Base-by-base conservation (phyloP, 2,888 invertebrate species). In the Lomographa bimaculata region DNA sequence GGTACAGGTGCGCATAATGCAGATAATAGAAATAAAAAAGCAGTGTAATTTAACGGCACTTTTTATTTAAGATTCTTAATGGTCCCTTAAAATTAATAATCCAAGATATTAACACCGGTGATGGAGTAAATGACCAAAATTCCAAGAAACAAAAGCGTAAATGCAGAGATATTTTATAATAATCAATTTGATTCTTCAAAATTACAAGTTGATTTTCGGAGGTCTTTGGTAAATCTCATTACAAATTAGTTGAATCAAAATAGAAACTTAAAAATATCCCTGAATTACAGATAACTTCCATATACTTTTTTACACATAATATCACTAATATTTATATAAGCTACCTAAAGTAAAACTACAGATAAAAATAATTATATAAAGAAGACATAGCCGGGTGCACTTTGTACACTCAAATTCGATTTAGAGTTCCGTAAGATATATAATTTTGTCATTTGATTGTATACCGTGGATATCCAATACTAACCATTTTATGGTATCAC, bases 241-340 rank as follows among this genome's bases (percentile, higher is more conserved):
- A 49, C 36, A 47, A 52, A 48, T 41, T 35, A 39, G 40, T 39
- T 39, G 51, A 47, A 39, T 42, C 47, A 44, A 18, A 52, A 46
- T 50, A 37, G 24, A 41, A 47, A 49, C 47, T 49, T 36, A 46
- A 46, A 51, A 50, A 49, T 50, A 52, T 53, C 43, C 53, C 61
- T 50, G 45, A 54, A 56, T 47, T 47, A 50, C 51, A 35, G 39
- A 50, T 60, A 66, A 64, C 53, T 61, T 60, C 61, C 62, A 70
- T 40, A 39, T 17, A 3, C 25, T 20, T 18, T 64, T 75, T 70
- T 77, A 79, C 66, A 76, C 64, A 64, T 81, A 82, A 80, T 82
- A 82, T 81, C 82, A 80, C 79, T 73, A 71, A 71, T 67, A 68
- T 70, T 63, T 60, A 60, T 65, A 64, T 57, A 69, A 65, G 71